Conservation (phyloP, 2,113 vertebrate genomes). For the Procavia capensis region DNA sequence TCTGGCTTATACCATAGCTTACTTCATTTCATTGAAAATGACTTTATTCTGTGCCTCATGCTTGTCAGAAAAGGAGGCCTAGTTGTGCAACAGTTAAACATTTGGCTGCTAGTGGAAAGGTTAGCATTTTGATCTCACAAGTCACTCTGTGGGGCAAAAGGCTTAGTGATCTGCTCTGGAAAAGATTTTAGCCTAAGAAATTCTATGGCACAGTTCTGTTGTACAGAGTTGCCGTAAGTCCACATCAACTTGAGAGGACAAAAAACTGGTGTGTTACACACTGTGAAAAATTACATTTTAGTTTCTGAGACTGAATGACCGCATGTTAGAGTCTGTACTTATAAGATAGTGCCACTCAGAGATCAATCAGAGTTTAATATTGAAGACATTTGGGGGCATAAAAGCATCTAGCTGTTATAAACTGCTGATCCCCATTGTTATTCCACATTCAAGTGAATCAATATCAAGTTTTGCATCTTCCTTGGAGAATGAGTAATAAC, state of each 20-base stretch:
- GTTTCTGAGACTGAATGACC: not conserved
- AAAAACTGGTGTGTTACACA: not conserved
- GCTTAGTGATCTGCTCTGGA: not conserved
- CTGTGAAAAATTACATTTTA: not conserved
- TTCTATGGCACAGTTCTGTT: not conserved
- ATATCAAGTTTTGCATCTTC: slow-evolving; percentile 57
- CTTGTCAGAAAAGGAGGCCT: not conserved
- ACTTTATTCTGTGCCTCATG: not conserved
- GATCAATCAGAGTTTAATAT: slow-evolving; percentile 9
- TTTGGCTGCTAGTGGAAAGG: not conserved
- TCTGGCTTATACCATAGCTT: not conserved
- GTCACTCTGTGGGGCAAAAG: not conserved
- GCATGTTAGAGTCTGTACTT: slow-evolving; percentile 3
- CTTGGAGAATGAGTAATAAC: slow-evolving; percentile 42
- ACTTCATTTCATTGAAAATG: not conserved
- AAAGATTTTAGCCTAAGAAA: not conserved
- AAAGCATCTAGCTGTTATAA: not conserved
- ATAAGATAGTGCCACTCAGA: not conserved
- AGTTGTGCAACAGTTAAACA: not conserved
- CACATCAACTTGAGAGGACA: not conserved
- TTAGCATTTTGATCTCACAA: not conserved
- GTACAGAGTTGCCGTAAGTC: not conserved
- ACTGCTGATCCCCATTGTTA: slow-evolving; percentile 25
- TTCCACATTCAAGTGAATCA: slow-evolving; percentile 59
- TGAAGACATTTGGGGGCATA: slow-evolving; percentile 36